Evolutionary conservation across 2,113 vertebrate species (phyloP).

Genomic region (Alethe castanea): DNA sequence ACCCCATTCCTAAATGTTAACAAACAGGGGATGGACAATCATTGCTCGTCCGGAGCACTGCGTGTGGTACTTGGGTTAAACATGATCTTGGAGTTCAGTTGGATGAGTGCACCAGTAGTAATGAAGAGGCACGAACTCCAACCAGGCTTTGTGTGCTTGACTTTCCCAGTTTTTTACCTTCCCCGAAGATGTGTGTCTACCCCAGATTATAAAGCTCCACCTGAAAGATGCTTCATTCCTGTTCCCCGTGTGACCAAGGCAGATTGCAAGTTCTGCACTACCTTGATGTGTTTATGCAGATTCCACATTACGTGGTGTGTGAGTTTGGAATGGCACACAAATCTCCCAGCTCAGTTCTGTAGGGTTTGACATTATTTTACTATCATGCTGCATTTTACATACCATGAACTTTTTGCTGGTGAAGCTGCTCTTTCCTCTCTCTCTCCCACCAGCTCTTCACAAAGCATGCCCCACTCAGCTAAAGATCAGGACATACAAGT

Average conservation of each 20-base stretch:
- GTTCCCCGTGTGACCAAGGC: neutral
- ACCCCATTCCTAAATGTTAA: neutral
- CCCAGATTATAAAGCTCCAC: neutral
- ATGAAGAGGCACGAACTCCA: neutral
- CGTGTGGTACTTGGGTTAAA: neutral
- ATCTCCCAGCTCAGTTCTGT: neutral
- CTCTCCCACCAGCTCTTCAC: neutral
- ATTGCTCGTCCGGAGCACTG: neutral
- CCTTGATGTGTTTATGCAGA: neutral
- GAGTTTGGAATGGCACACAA: neutral
- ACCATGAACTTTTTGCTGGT: neutral
- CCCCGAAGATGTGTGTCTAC: neutral
- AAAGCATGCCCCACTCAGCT: neutral
- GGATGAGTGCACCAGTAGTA: neutral
- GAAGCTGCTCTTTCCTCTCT: neutral
- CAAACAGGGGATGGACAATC: neutral
- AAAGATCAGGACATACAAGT: neutral
- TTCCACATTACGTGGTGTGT: neutral
- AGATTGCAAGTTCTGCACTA: neutral
- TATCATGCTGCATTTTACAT: neutral
- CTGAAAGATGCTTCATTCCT: neutral
- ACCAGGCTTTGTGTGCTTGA: neutral
- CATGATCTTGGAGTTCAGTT: neutral
- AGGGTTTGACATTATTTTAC: neutral
- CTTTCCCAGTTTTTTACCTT: neutral